Percentiles rank a stretch among this genome's conserved stretches.
Conservation (phyloP, 2,888 invertebrate species). For the Abrostola triplasia region DNA sequence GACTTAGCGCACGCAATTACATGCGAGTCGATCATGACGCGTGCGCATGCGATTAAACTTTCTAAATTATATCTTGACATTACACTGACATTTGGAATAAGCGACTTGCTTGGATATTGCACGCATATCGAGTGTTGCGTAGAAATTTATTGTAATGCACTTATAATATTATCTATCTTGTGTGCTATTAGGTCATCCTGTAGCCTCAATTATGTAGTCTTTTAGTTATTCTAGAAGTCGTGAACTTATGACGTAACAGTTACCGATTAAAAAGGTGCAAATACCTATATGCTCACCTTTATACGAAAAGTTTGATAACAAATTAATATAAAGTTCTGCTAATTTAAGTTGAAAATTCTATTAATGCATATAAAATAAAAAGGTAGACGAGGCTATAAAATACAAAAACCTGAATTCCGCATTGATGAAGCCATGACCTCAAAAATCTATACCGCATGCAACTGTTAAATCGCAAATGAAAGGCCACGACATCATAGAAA, state of each 20-base stretch:
- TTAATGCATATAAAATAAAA: too few species aligned
- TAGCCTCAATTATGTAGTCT: background rate
- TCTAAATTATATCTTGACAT: constrained; percentile 56
- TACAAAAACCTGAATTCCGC: too few species aligned
- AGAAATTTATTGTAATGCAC: background rate
- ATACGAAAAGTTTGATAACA: too few species aligned
- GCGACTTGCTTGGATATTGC: constrained; percentile 30
- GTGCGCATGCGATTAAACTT: constrained; percentile 52
- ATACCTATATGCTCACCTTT: too few species aligned
- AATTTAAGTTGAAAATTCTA: too few species aligned
- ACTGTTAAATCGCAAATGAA: constrained; percentile 19
- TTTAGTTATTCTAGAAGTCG: too few species aligned
- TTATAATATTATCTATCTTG: constrained; percentile 2
- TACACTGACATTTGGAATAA: constrained; percentile 49
- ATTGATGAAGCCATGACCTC: background rate
- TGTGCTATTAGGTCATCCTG: background rate
- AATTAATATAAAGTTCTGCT: too few species aligned
- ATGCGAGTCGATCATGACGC: constrained; percentile 43
- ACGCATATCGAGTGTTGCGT: constrained; percentile 20
- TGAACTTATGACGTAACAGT: too few species aligned
- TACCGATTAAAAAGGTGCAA: too few species aligned
- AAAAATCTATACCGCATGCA: background rate
- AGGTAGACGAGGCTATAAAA: too few species aligned
- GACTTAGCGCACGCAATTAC: constrained; percentile 39
- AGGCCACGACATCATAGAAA: constrained; percentile 52